phyloP scores from a whole-genome alignment of 2,113 vertebrate genomes.

The Macaca fascicularis region T2T-MFA8v1.1 NC_088386.1:23996001-23996500 shows the following conservation, averaged over 20 bases:
- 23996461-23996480: neutral
- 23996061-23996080: neutral
- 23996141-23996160: neutral
- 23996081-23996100: neutral
- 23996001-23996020: neutral
- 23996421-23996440: neutral
- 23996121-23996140: neutral
- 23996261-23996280: neutral
- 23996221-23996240: neutral
- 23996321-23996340: neutral
- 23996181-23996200: neutral
- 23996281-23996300: neutral
- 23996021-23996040: neutral
- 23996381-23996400: neutral
- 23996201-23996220: neutral
- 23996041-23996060: neutral
- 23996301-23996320: neutral
- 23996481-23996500: neutral
- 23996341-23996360: neutral
- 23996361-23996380: neutral
- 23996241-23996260: neutral
- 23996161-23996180: neutral
- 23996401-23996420: neutral
- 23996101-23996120: neutral
- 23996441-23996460: constrained; percentile 38